Conservation (phyloP, 2,113 vertebrate genomes). For the Tautogolabrus adspersus region DNA sequence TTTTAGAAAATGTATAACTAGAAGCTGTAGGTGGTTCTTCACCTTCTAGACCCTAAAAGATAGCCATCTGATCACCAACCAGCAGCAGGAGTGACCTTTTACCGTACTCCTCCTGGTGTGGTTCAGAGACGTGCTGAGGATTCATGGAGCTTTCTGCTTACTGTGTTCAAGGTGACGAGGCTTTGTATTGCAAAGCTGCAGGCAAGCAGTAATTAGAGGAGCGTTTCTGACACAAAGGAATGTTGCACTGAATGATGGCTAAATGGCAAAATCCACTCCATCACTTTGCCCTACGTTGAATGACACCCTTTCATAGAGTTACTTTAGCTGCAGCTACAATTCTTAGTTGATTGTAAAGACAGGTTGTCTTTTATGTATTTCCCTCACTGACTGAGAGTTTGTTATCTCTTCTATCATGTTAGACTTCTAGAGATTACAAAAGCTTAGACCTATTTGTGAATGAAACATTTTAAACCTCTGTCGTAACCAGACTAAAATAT, state of each 20-base stretch:
- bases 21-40: conserved; percentile 29
- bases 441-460: neutral
- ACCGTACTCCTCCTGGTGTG: conserved; percentile 33
- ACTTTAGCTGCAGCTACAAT: neutral
- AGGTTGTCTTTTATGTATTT: neutral
- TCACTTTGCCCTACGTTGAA: conserved; percentile 37
- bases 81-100: conserved; percentile 55
- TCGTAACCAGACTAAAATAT: no score
- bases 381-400: neutral
- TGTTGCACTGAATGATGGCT: conserved; percentile 76
- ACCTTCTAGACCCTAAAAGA: conserved; percentile 9
- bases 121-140: conserved; percentile 61
- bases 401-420: neutral
- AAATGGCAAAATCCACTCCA: conserved; percentile 42
- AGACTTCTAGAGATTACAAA: neutral
- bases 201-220: conserved; percentile 79
- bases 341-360: neutral
- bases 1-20: conserved; percentile 23
- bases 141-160: conserved; percentile 49
- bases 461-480: neutral
- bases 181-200: conserved; percentile 72
- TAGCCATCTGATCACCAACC: conserved; percentile 48
- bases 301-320: conserved; percentile 24
- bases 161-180: conserved; percentile 67
- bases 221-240: conserved; percentile 85